Evolutionary conservation across 2,113 vertebrate species (phyloP), one percentile per base, ranked within the genome.

Genomic region (Chelonoidis abingdonii): DNA sequence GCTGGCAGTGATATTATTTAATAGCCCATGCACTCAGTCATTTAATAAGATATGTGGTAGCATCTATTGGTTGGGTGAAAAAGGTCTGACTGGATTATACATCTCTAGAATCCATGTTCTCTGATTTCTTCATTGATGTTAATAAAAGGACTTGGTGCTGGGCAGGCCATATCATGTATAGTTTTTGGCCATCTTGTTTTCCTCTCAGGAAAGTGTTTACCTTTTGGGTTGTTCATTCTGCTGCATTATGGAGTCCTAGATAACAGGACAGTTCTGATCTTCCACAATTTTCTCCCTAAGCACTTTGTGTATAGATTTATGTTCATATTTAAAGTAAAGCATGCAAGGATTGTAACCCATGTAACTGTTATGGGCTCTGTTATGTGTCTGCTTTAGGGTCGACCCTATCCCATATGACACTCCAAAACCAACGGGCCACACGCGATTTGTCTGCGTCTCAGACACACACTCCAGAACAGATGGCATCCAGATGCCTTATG

Each of bases 401-500:
- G 99, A 99, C 98, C 99, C 99, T 52, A 99, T 99, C 97, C 99
- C 99, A 83, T 99, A 99, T 88, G 99, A 99, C 98, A 99, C 98
- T 98, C 99, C 99, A 93, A 99, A 99, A 97, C 99, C 99, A 90
- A 98, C 99, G 54, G 99, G 99, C 98, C 99, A 99, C 99, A 99
- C 99, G 97, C 98, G 99, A 94, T 99, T 99, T 89, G 99, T 99
- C 98, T 99, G 99, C 95, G 98, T 99, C 98, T 99, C 99, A 35
- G 99, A 99, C 98, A 99, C 99, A 83, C 99, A 99, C 98, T 99
- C 99, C 93, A 99, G 99, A 94, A 99, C 99, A 98, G 99, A 99
- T 98, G 99, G 99, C 98, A 99, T 99, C 98, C 99, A 99, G 99
- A 99, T 99, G 99, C 99, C 99, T 95, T 99, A 99, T 95, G 99